Evolutionary conservation across 2,113 vertebrate genomes (phyloP).

Genomic region (Phoenicopterus ruber): DNA sequence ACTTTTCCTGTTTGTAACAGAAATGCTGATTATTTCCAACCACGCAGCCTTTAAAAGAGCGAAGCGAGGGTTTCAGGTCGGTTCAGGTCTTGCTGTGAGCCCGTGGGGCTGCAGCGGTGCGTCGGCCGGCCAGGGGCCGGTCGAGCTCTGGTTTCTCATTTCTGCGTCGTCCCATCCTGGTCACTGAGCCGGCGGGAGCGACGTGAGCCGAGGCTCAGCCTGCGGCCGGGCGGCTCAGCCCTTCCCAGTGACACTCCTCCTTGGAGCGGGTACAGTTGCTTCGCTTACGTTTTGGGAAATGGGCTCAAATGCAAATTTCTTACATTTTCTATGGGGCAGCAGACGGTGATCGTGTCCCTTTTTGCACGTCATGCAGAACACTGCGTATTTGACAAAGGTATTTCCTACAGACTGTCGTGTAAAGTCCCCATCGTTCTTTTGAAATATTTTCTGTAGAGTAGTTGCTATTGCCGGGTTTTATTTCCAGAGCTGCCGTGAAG

Average conservation of each 20-base stretch:
- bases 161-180: not conserved
- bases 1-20: rapidly evolving
- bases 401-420: not conserved
- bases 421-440: rapidly evolving
- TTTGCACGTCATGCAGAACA: too few relatives aligned
- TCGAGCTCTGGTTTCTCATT: too few relatives aligned
- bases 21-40: not conserved
- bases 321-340: not conserved
- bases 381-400: rapidly evolving
- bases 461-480: rapidly evolving
- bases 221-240: not conserved
- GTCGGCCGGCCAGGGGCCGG: too few relatives aligned
- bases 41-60: not conserved
- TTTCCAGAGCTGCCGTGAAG: rapidly evolving
- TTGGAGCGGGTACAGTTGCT: not conserved
- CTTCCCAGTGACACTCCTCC: not conserved
- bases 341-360: not conserved
- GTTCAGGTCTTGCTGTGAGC: not conserved
- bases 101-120: not conserved
- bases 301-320: not conserved
- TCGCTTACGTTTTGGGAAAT: not conserved
- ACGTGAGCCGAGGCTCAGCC: not conserved
- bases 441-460: not conserved
- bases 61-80: not conserved
- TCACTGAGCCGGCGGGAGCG: not conserved